phyloP scores from a whole-genome alignment of 1,140 invertebrate genomes.

The Laupala kohalensis region DNA sequence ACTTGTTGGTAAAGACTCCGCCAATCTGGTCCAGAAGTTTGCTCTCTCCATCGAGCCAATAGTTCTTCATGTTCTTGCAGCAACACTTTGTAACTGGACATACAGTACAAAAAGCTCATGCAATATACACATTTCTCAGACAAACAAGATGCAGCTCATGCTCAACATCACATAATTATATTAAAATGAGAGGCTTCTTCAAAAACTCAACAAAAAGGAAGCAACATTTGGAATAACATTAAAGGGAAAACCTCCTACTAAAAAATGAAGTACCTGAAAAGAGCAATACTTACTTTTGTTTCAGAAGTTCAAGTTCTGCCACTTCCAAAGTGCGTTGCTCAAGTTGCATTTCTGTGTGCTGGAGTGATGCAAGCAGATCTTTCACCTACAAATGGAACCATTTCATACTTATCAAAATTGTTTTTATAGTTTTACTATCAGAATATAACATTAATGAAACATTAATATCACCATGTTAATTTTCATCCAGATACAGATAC shows the following conservation, averaged over 20 bases:
- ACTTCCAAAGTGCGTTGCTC: conserved; percentile 51
- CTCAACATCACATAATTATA: no score
- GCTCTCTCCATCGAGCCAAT: conserved; percentile 11
- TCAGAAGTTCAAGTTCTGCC: conserved; percentile 46
- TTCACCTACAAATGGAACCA: conserved; percentile 34
- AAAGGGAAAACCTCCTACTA: no score
- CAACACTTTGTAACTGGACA: conserved; percentile 10
- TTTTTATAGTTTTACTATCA: background rate
- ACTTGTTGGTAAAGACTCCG: conserved; percentile 10
- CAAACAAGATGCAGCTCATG: background rate
- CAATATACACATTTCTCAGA: background rate
- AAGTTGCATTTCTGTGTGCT: conserved; percentile 56
- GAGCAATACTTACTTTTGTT: conserved; percentile 30
- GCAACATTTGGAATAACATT: no score
- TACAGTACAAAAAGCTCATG: background rate
- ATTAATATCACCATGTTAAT: no score
- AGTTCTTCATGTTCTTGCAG: conserved; percentile 12
- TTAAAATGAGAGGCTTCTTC: no score
- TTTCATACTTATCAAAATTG: background rate
- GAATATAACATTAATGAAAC: background rate
- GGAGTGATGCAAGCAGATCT: conserved; percentile 47
- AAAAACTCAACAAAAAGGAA: no score
- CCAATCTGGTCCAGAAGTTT: conserved; percentile 9
- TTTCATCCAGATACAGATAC: no score
- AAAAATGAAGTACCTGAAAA: background rate